Base-by-base conservation (phyloP, 1,140 invertebrate genomes). In the Drosophila navojoa region DNA sequence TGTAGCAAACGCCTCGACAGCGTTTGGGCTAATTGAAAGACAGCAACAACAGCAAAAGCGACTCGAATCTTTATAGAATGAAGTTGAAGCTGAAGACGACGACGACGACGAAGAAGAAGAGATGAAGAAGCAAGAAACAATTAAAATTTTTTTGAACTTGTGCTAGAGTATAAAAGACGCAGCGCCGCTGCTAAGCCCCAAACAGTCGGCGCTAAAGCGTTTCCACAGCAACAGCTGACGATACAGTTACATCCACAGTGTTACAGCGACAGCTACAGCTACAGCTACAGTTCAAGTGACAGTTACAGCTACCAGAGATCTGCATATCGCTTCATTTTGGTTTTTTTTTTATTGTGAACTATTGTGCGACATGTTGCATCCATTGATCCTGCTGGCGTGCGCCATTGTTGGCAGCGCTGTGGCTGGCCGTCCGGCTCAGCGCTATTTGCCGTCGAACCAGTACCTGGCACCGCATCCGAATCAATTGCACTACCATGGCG, bases 21-120 rank as follows among this genome's bases (percentile, higher is more conserved):
- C 62, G 60, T 79, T 77, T 71, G 76, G 76, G 79, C 69, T 87
- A 87, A 89, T 87, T 87, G 82, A 87, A 89, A 68, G 66, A 69
- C 67, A 25, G 15, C 49, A 84, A 62, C 49, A 57, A 10, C 49
- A 55, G 19, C 19, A 22, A 22, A 22, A 22, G 19, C 19, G 19
- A 22, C 49, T n/a, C n/a, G 35, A 53, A 40, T 57, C n/a, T 29
- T 29, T 45, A 66, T 25, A 44, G 35, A 38, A 38, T 50, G 44
- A 57, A 57, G 42, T 44, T 13, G 15, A 50, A 32, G 32, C 10
- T 32, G 32, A 32, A 32, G 32, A 32, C 32, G 32, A 32, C 32
- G 32, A 32, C 32, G 9, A 32, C 9, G 32, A 32, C 27, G 27
- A 27, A 45, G 22, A 27, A 50, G 40, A 50, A 42, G 6, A 11